Evolutionary conservation across 2,797 vertebrate species (phyloP).

Genomic region (Oreochromis mossambicus): DNA sequence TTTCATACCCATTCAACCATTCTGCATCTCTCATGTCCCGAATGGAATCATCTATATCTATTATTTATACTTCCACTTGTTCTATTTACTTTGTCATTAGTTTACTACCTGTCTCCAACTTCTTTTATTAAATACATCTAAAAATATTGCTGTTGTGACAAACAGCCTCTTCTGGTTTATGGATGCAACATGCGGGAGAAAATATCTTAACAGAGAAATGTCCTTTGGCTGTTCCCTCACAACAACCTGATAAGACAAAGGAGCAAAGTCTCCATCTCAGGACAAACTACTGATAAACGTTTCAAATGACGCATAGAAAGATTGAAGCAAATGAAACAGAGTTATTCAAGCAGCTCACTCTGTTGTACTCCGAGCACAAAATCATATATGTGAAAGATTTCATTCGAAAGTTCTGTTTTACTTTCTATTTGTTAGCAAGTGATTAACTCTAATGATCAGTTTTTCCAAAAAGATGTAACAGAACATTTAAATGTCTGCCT

Average conservation of each 20-base stretch:
- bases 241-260: slow-evolving; percentile 19
- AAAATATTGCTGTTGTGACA: not conserved
- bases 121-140: not conserved
- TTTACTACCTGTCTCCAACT: not conserved
- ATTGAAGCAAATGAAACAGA: not conserved
- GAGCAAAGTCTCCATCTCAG: not conserved
- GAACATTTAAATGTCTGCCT: too few relatives aligned
- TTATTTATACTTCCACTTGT: not conserved
- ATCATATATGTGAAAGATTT: fast-evolving
- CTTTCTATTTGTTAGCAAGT: not conserved
- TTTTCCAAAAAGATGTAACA: too few relatives aligned
- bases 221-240: not conserved
- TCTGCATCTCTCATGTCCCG: fast-evolving
- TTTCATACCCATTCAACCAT: not conserved
- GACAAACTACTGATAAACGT: slow-evolving; percentile 2
- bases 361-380: not conserved
- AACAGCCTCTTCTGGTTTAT: not conserved
- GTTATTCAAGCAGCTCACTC: fast-evolving
- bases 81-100: not conserved
- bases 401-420: not conserved
- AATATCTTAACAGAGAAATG: not conserved
- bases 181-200: not conserved
- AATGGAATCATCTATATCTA: not conserved
- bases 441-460: not conserved
- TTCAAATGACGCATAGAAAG: not conserved